phyloP scores from a whole-genome alignment of 2,888 invertebrate genomes.

The Acanthopleura granulata region DNA sequence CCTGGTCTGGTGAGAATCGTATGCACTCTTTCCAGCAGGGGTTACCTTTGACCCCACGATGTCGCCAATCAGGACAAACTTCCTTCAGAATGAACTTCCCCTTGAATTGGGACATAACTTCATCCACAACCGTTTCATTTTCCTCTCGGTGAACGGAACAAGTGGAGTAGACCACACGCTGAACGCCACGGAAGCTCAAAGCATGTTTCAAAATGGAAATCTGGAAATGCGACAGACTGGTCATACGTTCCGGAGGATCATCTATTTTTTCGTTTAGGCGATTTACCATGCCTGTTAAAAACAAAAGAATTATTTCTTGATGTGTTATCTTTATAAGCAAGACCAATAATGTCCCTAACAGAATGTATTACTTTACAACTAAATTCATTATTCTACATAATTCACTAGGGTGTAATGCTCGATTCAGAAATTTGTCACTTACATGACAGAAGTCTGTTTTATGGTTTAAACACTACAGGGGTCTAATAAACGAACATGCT shows the following conservation, averaged over 20 bases:
- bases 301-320: no score
- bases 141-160: conserved; percentile 87
- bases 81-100: conserved; percentile 65
- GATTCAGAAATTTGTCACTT: not conserved
- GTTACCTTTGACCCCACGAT: conserved; percentile 51
- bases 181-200: conserved; percentile 86
- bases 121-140: conserved; percentile 90
- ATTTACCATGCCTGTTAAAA: conserved; percentile 63
- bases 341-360: no score
- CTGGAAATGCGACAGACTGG: conserved; percentile 56
- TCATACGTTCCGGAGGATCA: conserved; percentile 59
- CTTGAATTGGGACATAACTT: conserved; percentile 74
- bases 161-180: conserved; percentile 94
- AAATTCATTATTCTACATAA: no score
- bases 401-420: no score
- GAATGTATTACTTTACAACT: no score
- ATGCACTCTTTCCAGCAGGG: conserved; percentile 77
- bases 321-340: no score
- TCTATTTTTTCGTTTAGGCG: conserved; percentile 73
- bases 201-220: conserved; percentile 83
- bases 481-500: no score
- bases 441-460: not conserved
- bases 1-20: conserved; percentile 81
- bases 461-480: no score
- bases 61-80: conserved; percentile 54